Percentiles rank a stretch among this genome's conserved stretches.
phyloP scores from a whole-genome alignment of 2,797 vertebrate species.

The Smutsia temminckii region DNA sequence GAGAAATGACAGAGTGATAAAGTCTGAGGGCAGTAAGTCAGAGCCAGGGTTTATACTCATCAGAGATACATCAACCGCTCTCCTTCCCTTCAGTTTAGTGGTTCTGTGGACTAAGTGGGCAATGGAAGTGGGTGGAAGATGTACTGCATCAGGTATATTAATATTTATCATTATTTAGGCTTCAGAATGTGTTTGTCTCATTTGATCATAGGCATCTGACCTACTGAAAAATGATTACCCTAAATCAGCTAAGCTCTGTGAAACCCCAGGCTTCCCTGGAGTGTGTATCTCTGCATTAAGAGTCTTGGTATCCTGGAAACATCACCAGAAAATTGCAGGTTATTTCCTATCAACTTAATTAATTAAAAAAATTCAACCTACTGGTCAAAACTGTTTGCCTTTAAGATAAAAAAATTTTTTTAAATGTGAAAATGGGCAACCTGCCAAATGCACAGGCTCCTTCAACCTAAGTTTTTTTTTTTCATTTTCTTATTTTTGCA shows the following conservation, averaged over 20 bases:
- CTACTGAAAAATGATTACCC: neutral
- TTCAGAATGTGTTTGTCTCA: neutral
- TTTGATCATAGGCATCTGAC: neutral
- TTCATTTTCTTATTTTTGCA: neutral
- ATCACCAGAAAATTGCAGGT: neutral
- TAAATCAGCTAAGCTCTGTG: neutral
- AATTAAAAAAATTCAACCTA: neutral
- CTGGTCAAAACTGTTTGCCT: neutral
- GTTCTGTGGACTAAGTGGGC: too few species aligned
- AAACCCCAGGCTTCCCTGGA: neutral
- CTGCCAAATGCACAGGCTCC: neutral
- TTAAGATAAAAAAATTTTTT: neutral
- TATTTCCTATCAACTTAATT: neutral
- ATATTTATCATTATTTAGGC: neutral
- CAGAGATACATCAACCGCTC: neutral
- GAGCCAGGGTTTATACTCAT: neutral
- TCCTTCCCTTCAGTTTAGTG: neutral
- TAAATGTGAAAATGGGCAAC: neutral
- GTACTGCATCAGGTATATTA: neutral
- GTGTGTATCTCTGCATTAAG: neutral
- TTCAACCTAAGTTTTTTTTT: neutral
- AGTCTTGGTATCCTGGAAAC: neutral
- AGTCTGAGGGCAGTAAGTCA: neutral
- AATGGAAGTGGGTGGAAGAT: neutral
- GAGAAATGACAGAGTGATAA: neutral